These are phyloP conservation scores for Cryptoprocta ferox DNA, from an alignment of 2,797 vertebrate genomes.

Conservation along the genomic window DNA sequence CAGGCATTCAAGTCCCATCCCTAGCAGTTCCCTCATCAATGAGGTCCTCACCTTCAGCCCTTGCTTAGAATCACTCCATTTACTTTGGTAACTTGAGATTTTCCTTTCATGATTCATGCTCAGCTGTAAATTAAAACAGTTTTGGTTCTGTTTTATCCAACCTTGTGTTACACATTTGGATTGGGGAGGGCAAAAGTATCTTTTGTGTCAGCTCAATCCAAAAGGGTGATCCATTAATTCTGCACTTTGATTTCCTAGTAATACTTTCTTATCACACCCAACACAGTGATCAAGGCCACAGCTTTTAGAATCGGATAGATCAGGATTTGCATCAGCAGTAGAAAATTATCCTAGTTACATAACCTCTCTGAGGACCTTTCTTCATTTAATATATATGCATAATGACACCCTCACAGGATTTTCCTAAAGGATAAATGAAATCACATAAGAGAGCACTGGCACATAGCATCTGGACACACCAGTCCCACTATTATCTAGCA, in stretches of 20 bases:
- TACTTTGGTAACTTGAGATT: neutral
- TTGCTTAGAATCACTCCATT: neutral
- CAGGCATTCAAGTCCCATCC: neutral
- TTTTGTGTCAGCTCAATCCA: neutral
- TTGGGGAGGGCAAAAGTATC: neutral
- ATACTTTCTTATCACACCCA: neutral
- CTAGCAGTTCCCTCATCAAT: neutral
- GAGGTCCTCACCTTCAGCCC: neutral
- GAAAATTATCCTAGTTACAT: neutral
- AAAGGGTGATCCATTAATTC: neutral
- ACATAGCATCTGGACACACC: neutral
- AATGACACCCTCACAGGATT: neutral
- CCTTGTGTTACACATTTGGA: neutral
- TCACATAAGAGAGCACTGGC: neutral
- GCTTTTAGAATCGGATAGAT: neutral
- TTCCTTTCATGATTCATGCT: neutral
- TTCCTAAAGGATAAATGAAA: neutral
- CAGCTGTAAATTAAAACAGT: neutral
- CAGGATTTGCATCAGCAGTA: neutral
- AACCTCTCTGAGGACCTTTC: neutral
- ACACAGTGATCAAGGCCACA: neutral
- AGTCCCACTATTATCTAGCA: neutral
- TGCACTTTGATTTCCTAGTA: neutral
- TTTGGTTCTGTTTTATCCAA: neutral
- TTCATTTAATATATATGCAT: neutral